These are phyloP conservation scores for Antheraea yamamai DNA, from an alignment of 2,888 invertebrate species.

Conservation along the genomic window DNA sequence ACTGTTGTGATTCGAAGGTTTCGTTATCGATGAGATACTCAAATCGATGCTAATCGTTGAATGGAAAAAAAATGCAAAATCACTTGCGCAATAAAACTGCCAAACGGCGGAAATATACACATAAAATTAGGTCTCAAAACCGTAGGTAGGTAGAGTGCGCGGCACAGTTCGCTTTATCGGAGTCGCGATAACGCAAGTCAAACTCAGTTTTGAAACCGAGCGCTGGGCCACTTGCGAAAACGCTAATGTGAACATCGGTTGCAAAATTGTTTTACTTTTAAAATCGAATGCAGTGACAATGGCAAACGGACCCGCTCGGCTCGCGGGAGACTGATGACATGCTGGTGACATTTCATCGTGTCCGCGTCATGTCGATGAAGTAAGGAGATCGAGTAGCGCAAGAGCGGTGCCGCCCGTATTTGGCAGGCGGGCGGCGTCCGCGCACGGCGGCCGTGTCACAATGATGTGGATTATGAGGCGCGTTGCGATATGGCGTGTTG, in stretches of 20 bases:
- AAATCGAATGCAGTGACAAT: conserved; percentile 70
- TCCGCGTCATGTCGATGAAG: conserved; percentile 43
- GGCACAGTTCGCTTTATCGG: conserved; percentile 77
- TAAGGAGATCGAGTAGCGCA: conserved; percentile 70
- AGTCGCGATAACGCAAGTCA: conserved; percentile 78
- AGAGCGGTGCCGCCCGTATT: conserved; percentile 63
- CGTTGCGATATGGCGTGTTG: conserved; percentile 81
- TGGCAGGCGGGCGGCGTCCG: conserved; percentile 66
- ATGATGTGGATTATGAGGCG: conserved; percentile 76
- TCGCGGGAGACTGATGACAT: conserved; percentile 32
- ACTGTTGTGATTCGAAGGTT: conserved; percentile 9
- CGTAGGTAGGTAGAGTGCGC: conserved; percentile 52
- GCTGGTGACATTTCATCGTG: conserved; percentile 45
- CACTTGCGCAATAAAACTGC: neutral
- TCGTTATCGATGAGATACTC: conserved; percentile 2
- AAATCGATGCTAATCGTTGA: neutral
- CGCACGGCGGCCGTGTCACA: conserved; percentile 64
- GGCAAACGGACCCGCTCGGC: conserved; percentile 36
- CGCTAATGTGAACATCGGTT: conserved; percentile 81
- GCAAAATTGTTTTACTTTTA: conserved; percentile 81
- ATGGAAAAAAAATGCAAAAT: neutral
- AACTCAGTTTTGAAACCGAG: conserved; percentile 78
- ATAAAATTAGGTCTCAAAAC: conserved; percentile 76
- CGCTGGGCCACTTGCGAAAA: conserved; percentile 82
- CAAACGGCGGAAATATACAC: conserved; percentile 35